Evolutionary conservation across 2,888 invertebrate species (phyloP).

Genomic region (Lasioglossum calceatum): DNA sequence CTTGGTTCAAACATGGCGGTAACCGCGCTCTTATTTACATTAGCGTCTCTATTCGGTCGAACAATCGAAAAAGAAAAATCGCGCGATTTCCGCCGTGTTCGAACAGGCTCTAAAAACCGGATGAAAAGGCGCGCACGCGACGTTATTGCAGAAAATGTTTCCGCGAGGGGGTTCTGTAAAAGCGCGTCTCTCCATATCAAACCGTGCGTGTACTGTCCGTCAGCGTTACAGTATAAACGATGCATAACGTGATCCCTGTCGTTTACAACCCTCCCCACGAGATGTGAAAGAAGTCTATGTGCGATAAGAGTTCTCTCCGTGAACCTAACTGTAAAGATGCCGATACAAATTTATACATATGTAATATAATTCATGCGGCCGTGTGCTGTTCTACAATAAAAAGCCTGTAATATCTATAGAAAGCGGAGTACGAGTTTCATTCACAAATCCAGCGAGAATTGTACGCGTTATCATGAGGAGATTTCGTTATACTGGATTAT

Average conservation of each 20-base stretch:
- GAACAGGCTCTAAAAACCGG: neutral
- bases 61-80: too few relatives aligned
- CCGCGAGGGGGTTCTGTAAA: neutral
- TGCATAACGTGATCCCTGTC: conserved; percentile 36
- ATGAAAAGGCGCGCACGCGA: neutral
- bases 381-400: conserved; percentile 80
- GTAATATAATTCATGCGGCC: conserved; percentile 81
- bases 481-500: neutral
- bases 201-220: conserved; percentile 46
- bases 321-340: conserved; percentile 76
- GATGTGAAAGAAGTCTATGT: conserved; percentile 53
- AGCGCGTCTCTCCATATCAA: conserved; percentile 40
- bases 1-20: too few relatives aligned
- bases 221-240: conserved; percentile 33
- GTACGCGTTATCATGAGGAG: neutral
- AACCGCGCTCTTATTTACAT: too few relatives aligned
- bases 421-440: neutral
- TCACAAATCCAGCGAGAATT: neutral
- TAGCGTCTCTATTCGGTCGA: too few relatives aligned
- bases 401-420: conserved; percentile 77
- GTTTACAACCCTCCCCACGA: conserved; percentile 8
- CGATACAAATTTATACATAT: conserved; percentile 82
- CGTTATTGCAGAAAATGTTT: neutral
- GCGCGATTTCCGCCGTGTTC: too few relatives aligned
- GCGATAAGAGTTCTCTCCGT: conserved; percentile 69